Evolutionary conservation across 2,888 invertebrate species (phyloP).

Genomic region (Oligia strigilis): DNA sequence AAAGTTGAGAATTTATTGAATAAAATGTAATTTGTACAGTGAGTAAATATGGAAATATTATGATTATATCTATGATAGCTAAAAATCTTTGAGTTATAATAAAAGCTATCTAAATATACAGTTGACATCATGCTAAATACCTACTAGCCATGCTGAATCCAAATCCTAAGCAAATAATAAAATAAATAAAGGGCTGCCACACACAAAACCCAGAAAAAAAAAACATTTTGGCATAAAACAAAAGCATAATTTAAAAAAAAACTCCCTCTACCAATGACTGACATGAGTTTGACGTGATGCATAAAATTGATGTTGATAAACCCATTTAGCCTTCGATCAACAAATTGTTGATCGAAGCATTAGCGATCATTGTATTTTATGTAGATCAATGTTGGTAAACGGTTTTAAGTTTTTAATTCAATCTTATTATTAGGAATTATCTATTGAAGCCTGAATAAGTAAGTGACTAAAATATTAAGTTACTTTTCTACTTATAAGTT

Average conservation of each 20-base stretch:
- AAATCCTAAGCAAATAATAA: slow-evolving; percentile 18
- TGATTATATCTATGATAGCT: not conserved
- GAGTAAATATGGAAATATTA: not conserved
- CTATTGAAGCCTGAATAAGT: not conserved
- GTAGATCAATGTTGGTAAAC: not conserved
- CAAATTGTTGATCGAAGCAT: too few relatives aligned
- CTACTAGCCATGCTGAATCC: slow-evolving; percentile 52
- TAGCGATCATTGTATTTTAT: not conserved
- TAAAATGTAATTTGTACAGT: slow-evolving; percentile 17
- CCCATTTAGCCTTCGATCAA: too few relatives aligned
- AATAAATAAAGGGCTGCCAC: slow-evolving; percentile 53
- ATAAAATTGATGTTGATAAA: not conserved
- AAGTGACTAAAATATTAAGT: not conserved
- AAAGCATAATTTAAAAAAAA: slow-evolving; percentile 43
- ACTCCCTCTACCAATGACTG: slow-evolving; percentile 35
- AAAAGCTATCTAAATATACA: slow-evolving; percentile 26
- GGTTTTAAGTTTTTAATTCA: not conserved
- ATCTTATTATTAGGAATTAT: not conserved
- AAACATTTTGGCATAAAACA: slow-evolving; percentile 10
- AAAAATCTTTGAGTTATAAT: not conserved
- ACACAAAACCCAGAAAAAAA: slow-evolving; percentile 48
- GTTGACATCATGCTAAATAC: slow-evolving; percentile 51
- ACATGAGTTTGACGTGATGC: slow-evolving; percentile 8
- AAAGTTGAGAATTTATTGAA: not conserved
- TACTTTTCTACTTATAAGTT: not conserved